phyloP scores from a whole-genome alignment of 2,113 vertebrate genomes.

The Burhinus bistriatus region DNA sequence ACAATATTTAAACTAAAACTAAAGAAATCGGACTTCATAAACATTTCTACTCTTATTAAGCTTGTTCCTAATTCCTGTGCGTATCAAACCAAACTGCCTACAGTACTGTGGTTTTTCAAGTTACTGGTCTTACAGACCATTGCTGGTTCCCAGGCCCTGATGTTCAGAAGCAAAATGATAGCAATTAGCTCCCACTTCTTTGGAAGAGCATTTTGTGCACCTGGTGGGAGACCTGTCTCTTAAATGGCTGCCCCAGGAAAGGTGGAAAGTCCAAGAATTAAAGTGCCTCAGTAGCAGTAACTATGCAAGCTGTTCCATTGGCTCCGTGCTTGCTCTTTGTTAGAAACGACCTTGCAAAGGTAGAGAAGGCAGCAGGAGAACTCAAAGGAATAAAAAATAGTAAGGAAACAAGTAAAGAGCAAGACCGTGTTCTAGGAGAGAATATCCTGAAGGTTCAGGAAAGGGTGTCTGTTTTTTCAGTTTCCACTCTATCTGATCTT shows the following conservation, averaged over 20 bases:
- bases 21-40: not conserved
- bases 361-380: not conserved
- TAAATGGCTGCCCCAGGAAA: slow-evolving; percentile 35
- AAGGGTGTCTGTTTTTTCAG: not conserved
- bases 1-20: not conserved
- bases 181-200: not conserved
- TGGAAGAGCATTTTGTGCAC: slow-evolving; percentile 11
- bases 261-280: slow-evolving; percentile 25
- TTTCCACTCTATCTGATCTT: not conserved
- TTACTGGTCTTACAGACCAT: not conserved
- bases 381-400: not conserved
- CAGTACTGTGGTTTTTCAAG: not conserved
- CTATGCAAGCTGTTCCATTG: slow-evolving; percentile 50
- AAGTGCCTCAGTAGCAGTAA: not conserved
- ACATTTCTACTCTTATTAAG: not conserved
- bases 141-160: not conserved
- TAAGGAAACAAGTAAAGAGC: not conserved
- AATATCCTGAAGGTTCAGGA: not conserved
- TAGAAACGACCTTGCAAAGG: not conserved
- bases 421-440: not conserved
- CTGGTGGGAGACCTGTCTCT: not conserved
- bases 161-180: not conserved
- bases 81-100: not conserved
- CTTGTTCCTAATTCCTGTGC: not conserved
- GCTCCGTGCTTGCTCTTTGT: not conserved